phyloP scores from a whole-genome alignment of 2,113 vertebrate genomes.

The Pangasianodon gigas region DNA sequence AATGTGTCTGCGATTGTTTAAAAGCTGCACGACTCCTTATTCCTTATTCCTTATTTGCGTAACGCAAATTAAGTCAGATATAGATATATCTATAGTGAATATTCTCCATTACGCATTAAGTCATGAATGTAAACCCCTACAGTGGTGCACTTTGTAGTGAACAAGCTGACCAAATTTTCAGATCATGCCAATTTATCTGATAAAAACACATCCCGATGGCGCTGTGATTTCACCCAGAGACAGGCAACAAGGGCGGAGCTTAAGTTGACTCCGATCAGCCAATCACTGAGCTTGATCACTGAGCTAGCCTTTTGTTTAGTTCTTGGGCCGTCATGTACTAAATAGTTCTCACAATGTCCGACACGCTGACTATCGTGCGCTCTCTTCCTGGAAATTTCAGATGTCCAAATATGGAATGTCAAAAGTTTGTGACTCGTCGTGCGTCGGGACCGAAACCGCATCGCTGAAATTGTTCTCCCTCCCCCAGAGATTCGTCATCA shows the following conservation, averaged over 20 bases:
- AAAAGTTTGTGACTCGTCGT: conserved; percentile 26
- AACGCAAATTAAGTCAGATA: not conserved
- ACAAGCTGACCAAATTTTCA: not conserved
- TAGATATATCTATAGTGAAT: not conserved
- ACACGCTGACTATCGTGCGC: not conserved
- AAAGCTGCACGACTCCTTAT: not conserved
- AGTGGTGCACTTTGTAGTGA: not conserved
- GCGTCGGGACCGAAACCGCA: not conserved
- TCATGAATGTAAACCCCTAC: not conserved
- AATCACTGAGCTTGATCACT: not conserved
- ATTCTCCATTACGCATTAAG: not conserved
- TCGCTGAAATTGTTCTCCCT: not conserved
- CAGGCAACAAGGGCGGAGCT: not conserved
- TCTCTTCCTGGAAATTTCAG: not conserved
- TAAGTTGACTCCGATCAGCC: not conserved
- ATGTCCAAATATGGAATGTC: conserved; percentile 10
- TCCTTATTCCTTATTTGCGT: no score
- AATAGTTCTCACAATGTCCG: not conserved
- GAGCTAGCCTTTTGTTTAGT: not conserved
- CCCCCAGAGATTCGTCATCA: conserved; percentile 28
- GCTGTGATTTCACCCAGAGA: no score
- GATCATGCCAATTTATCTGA: not conserved
- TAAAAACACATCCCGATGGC: not conserved
- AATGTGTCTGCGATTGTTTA: not conserved
- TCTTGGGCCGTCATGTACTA: not conserved